Evolutionary conservation across 2,888 invertebrate species (phyloP).

Genomic region (Mythimna impura): DNA sequence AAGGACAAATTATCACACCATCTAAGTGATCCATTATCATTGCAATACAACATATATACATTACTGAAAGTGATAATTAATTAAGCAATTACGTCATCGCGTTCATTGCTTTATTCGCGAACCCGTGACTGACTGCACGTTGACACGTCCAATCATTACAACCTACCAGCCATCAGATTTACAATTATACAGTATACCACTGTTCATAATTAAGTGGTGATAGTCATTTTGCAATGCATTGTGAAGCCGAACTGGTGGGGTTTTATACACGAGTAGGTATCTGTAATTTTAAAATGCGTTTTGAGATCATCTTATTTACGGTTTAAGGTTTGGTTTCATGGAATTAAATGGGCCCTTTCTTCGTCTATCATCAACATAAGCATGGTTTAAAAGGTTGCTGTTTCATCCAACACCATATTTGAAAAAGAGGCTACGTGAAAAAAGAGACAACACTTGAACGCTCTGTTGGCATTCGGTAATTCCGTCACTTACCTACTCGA

Average conservation of each 20-base stretch:
- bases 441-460: no score
- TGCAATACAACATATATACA: constrained; percentile 4
- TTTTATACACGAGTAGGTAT: no score
- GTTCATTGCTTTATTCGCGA: constrained; percentile 44
- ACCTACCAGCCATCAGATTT: constrained; percentile 27
- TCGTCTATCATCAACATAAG: no score
- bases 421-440: no score
- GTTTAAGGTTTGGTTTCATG: no score
- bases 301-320: neutral
- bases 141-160: constrained; percentile 50
- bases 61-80: constrained; percentile 39
- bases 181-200: constrained; percentile 29
- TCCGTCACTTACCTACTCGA: no score
- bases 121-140: constrained; percentile 27
- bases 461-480: no score
- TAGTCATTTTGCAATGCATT: constrained; percentile 10
- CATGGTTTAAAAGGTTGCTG: no score
- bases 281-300: neutral
- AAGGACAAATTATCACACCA: neutral
- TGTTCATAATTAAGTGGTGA: constrained; percentile 29
- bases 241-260: neutral
- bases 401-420: no score
- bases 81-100: constrained; percentile 50
- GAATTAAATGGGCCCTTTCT: no score
- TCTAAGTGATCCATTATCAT: constrained; percentile 3